A percentile compares a stretch with the other conserved stretches of the same genome.
phyloP scores from a whole-genome alignment of 2,888 invertebrate genomes.

The Parthenolecanium corni region DNA sequence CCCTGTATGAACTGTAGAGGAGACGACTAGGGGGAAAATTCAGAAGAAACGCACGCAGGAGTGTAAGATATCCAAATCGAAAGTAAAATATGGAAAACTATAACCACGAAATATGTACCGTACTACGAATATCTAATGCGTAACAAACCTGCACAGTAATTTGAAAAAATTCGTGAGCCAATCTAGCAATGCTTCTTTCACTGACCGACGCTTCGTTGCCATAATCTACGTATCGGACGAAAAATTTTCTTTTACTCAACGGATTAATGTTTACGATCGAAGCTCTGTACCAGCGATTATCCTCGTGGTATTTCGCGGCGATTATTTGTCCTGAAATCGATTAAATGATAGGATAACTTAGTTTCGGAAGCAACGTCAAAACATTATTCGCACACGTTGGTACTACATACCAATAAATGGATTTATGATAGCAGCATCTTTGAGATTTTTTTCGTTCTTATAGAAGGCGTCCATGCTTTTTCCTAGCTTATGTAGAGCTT shows the following conservation, averaged over 20 bases:
- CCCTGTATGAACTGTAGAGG: too few species aligned
- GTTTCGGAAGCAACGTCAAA: too few species aligned
- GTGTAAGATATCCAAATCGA: too few species aligned
- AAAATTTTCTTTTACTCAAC: conserved; percentile 39
- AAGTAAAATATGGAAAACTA: too few species aligned
- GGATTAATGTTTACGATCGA: conserved; percentile 42
- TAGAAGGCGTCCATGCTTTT: too few species aligned
- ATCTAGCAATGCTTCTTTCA: conserved; percentile 36
- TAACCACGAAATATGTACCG: too few species aligned
- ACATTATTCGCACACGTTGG: neutral
- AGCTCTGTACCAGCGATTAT: conserved; percentile 45
- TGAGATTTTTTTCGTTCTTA: too few species aligned
- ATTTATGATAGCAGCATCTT: neutral
- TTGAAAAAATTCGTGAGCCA: conserved; percentile 8
- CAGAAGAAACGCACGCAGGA: too few species aligned
- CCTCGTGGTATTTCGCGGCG: conserved; percentile 25
- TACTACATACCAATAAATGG: neutral
- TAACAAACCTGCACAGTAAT: conserved; percentile 12
- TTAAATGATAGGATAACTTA: neutral
- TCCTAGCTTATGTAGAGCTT: too few species aligned
- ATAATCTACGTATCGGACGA: conserved; percentile 52
- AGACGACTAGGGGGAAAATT: too few species aligned
- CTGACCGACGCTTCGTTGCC: conserved; percentile 45
- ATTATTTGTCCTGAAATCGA: conserved; percentile 19
- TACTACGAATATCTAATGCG: too few species aligned